Evolutionary conservation across 2,888 invertebrate species (phyloP).

Genomic region (Ecdyonurus torrentis): DNA sequence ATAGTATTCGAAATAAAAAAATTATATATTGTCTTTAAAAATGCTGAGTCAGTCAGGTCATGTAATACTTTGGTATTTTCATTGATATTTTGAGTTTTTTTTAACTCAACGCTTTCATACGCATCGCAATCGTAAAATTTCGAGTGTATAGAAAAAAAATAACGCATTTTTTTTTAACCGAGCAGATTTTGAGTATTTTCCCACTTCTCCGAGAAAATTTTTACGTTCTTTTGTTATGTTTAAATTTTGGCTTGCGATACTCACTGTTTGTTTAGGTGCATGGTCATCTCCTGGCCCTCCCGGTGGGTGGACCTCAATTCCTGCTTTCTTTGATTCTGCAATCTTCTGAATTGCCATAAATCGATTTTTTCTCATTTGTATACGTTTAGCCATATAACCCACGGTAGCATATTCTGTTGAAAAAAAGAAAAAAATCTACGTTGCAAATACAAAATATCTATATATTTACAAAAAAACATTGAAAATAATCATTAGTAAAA

Average conservation of each 20-base stretch:
- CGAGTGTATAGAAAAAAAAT: no score
- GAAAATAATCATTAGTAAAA: not conserved
- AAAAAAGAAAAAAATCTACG: constrained; percentile 14
- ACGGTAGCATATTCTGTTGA: constrained; percentile 90
- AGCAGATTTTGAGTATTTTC: no score
- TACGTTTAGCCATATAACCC: constrained; percentile 93
- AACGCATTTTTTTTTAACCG: no score
- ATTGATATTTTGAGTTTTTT: no score
- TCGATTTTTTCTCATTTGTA: constrained; percentile 89
- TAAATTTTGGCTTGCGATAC: constrained; percentile 29
- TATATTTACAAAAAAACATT: not conserved
- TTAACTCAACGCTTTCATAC: no score
- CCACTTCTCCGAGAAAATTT: no score
- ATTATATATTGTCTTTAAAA: no score
- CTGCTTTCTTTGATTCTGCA: constrained; percentile 78
- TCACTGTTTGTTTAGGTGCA: constrained; percentile 59
- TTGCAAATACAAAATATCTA: not conserved
- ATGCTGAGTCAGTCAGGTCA: no score
- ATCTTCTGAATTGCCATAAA: constrained; percentile 82
- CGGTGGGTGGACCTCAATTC: constrained; percentile 36
- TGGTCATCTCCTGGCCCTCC: constrained; percentile 36
- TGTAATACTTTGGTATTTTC: no score
- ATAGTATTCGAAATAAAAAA: no score
- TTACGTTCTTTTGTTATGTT: no score
- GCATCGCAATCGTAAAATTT: no score